Base-by-base conservation (phyloP, 2,888 invertebrate species). In the Lasius platythorax region DNA sequence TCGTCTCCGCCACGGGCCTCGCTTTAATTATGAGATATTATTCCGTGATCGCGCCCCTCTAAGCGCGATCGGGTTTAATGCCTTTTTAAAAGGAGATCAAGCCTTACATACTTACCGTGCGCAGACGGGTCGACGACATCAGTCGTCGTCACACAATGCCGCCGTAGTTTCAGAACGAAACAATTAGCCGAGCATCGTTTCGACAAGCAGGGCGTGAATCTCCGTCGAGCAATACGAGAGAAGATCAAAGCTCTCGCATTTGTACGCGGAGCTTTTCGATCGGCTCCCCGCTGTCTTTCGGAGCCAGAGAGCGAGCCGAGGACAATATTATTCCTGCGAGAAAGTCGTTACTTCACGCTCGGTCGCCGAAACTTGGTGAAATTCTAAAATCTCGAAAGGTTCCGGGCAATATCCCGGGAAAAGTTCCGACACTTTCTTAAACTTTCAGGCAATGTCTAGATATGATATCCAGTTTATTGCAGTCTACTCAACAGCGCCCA, bases 11-110 rank as follows among this genome's bases (percentile, higher is more conserved):
- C 89, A 92, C 91, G 91, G 92, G 93, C 94, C 92, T 94, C 93
- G 92, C 92, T 94, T 94, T 94, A 93, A 94, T 95, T 94, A 94
- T 91, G 90, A 93, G 92, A 93, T 93, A 94, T 94, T 94, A 93
- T 94, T 93, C 93, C 86, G 91, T 89, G 91, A 93, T 93, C 93
- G 94, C 94, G 93, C 94, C 94, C 93, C 91, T 90, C 87, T 91
- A 90, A 46, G 93, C 93, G 70, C 87, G 90, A 90, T 91, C 89
- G 91, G 91, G 91, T 94, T 93, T 94, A 95, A 94, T 94, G 92
- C 91, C 92, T 92, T 93, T 94, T 94, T 94, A 93, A 94, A 94
- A 92, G 91, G 87, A 91, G 91, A 92, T 91, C 90, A 85, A 86
- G 72, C 50, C 67, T 68, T 33, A 50, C 40, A 33, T 46, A 56